phyloP scores from a whole-genome alignment of 2,797 vertebrate genomes.

The Steatocranus sp. region DNA sequence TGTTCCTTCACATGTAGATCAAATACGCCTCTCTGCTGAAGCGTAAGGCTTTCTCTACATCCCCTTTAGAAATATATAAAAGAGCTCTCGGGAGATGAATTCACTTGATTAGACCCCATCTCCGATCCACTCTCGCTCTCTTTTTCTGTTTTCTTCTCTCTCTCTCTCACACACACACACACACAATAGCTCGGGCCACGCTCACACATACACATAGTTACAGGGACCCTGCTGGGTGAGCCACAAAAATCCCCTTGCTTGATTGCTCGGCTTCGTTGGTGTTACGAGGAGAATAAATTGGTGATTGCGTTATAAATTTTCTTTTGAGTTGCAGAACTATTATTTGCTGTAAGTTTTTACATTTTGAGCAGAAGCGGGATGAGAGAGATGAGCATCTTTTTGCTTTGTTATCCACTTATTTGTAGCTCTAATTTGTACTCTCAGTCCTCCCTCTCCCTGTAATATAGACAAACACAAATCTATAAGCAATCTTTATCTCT shows the following conservation, averaged over 20 bases:
- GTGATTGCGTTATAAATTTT: not conserved
- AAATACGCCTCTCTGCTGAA: constrained; percentile 49
- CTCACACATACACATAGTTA: not conserved
- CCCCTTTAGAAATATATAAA: constrained; percentile 48
- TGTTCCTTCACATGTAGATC: constrained; percentile 64
- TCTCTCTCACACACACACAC: not conserved
- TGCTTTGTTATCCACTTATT: not conserved
- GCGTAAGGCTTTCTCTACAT: constrained; percentile 38
- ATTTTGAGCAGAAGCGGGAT: not conserved
- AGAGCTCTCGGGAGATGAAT: constrained; percentile 44
- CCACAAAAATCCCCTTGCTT: not conserved
- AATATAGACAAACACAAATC: not conserved
- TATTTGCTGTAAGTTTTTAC: not conserved
- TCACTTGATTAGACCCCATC: constrained; percentile 45
- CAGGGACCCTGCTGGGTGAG: not conserved
- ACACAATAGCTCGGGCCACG: not conserved
- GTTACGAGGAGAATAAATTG: not conserved
- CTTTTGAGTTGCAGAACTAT: not conserved
- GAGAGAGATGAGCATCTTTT: not conserved
- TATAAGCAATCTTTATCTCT: not conserved
- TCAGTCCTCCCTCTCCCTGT: not conserved
- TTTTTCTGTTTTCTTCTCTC: not conserved
- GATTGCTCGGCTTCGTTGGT: not conserved
- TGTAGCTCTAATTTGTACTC: not conserved
- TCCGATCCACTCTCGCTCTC: not conserved